Evolutionary conservation across 1,140 invertebrate species (phyloP), one percentile per base, ranked within the genome.

Genomic region (Drosophila elegans): DNA sequence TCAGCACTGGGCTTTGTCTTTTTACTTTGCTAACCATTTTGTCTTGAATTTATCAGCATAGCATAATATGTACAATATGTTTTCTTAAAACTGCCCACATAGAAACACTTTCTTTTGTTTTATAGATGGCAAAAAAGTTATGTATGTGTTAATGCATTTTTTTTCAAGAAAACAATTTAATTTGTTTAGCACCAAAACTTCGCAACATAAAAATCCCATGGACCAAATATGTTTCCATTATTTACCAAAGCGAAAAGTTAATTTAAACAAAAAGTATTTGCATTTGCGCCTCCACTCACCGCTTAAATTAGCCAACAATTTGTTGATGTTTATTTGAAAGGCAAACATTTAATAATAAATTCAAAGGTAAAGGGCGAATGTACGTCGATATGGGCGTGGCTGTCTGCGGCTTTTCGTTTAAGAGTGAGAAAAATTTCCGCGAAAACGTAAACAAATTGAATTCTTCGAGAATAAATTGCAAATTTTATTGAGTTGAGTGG

Each of bases 401-500:
- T 48, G 56, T 69, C 55, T 41, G 41, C 44, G 48, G 46, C 29
- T 64, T 68, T 62, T 32, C n/a, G 36, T 21, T 16, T 21, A 32
- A 53, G 45, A 36, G 64, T 25, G 45, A 11, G 60, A 66, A 67
- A 73, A 61, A 48, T 74, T 54, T 76, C 73, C 51, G 53, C 39
- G 42, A 64, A 68, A 75, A 55, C 48, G 64, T 80, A 80, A 80
- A 80, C 74, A 78, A 72, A 73, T 4, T 36, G 38, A 45, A 64
- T 25, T 48, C 46, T 67, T 74, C 46, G 48, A 64, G 46, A 63
- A 67, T 67, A 80, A 80, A 60, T 80, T 69, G 48, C 12, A 12
- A 48, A 71, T 54, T 77, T 79, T 68, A 85, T 85, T 69, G 59
- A 80, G 78, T 85, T 69, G 59, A 80, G 78, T 76, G 55, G 57